These are phyloP conservation scores for Sicus ferrugineus DNA, from an alignment of 2,888 invertebrate species.

Conservation along the genomic window DNA sequence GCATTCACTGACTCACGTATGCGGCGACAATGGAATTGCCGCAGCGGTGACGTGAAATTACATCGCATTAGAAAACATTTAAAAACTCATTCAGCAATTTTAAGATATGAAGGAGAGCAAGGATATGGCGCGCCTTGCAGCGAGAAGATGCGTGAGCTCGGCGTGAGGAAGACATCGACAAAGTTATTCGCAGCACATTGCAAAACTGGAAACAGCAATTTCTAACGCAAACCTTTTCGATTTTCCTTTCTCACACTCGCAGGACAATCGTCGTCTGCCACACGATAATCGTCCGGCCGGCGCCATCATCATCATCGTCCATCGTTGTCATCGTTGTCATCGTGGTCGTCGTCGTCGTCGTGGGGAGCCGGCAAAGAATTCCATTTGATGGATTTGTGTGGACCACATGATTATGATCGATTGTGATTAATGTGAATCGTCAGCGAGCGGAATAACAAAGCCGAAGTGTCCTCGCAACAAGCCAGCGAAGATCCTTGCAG, in stretches of 20 bases:
- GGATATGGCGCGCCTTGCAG: neutral
- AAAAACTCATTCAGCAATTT: conserved; percentile 33
- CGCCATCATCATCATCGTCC: neutral
- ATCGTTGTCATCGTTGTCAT: neutral
- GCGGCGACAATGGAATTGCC: conserved; percentile 1
- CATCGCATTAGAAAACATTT: conserved; percentile 32
- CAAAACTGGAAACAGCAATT: neutral
- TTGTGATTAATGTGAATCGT: conserved; percentile 24
- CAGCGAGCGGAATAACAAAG: conserved; percentile 19
- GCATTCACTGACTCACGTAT: neutral
- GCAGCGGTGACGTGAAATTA: conserved; percentile 3
- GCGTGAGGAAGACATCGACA: neutral
- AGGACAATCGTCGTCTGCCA: neutral
- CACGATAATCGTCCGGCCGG: conserved; percentile 5
- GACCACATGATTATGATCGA: conserved; percentile 21
- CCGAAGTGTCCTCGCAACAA: neutral
- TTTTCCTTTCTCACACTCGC: neutral
- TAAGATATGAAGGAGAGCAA: neutral
- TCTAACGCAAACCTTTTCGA: neutral
- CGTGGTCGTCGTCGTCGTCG: neutral
- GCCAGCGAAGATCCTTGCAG: neutral
- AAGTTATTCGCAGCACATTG: conserved; percentile 18
- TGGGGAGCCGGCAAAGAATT: neutral
- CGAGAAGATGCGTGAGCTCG: neutral
- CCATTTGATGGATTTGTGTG: conserved; percentile 18